These are phyloP conservation scores for Phania funesta DNA, from an alignment of 2,888 invertebrate species.

Conservation along the genomic window DNA sequence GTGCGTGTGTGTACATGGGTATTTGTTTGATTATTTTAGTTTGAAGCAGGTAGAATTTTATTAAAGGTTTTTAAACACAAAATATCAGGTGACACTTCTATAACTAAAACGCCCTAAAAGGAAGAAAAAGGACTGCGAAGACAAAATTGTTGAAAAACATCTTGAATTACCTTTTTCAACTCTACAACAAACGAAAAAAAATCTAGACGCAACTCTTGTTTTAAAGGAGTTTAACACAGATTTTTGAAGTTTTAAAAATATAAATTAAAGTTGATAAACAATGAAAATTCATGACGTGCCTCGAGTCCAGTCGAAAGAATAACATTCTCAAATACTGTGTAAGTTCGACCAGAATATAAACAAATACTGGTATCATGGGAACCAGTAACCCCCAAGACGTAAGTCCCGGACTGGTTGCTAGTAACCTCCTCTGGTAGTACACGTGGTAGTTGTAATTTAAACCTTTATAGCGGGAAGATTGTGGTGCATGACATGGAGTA, in stretches of 20 bases:
- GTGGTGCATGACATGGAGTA: too few relatives aligned
- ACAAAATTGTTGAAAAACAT: conserved; percentile 52
- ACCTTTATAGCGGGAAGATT: too few relatives aligned
- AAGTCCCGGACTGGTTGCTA: too few relatives aligned
- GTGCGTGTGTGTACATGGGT: neutral
- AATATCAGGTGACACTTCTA: conserved; percentile 55
- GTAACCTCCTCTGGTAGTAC: too few relatives aligned
- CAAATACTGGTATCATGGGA: too few relatives aligned
- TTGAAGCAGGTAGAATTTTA: conserved; percentile 42
- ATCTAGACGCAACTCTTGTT: neutral
- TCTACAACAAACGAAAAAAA: conserved; percentile 1
- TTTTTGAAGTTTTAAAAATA: conserved; percentile 3
- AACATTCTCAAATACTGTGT: too few relatives aligned
- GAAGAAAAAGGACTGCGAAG: neutral
- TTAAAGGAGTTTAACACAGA: neutral
- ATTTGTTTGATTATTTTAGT: neutral
- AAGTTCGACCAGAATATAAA: too few relatives aligned
- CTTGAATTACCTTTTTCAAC: conserved; percentile 62
- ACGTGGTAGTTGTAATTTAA: too few relatives aligned
- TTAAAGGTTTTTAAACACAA: conserved; percentile 11
- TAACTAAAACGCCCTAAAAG: conserved; percentile 36
- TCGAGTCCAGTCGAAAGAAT: too few relatives aligned
- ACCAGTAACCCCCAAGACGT: too few relatives aligned
- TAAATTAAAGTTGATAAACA: neutral
- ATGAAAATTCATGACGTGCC: too few relatives aligned